These are phyloP conservation scores for Cololabis saira DNA, from an alignment of 2,113 vertebrate species.

Conservation along the genomic window DNA sequence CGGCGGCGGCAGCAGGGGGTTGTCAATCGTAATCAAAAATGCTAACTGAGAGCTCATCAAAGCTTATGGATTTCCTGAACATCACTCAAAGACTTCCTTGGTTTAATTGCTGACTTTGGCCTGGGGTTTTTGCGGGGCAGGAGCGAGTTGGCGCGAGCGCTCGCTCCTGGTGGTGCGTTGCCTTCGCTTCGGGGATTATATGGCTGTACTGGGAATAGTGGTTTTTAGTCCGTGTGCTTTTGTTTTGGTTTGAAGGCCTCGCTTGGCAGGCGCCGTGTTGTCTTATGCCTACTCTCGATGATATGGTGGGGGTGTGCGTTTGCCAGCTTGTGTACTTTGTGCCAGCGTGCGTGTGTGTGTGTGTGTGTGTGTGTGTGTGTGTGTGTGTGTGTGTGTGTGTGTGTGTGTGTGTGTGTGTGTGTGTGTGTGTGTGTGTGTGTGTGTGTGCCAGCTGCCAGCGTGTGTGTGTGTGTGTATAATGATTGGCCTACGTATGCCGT, in stretches of 20 bases:
- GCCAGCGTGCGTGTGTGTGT: neutral
- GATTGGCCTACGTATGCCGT: too few relatives aligned
- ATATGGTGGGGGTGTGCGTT: neutral
- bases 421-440: too few relatives aligned
- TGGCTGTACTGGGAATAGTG: constrained; percentile 41
- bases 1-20: neutral
- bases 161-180: constrained; percentile 44
- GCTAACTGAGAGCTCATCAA: constrained; percentile 12
- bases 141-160: constrained; percentile 24
- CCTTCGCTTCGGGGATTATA: constrained; percentile 44
- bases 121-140: constrained; percentile 30
- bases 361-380: too few relatives aligned
- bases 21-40: constrained; percentile 11
- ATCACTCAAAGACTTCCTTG: constrained; percentile 46
- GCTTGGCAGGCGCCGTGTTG: constrained; percentile 21
- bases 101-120: constrained; percentile 60
- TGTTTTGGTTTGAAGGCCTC: constrained; percentile 26
- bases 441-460: too few relatives aligned
- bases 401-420: too few relatives aligned
- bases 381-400: too few relatives aligned
- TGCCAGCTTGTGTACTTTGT: constrained; percentile 2
- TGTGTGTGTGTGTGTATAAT: too few relatives aligned
- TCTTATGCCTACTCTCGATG: constrained; percentile 21
- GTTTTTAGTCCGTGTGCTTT: constrained; percentile 40
- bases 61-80: constrained; percentile 46